Evolutionary conservation across 2,113 vertebrate genomes (phyloP), one percentile per base, ranked within the genome.

Genomic region (Pontoporia blainvillei): DNA sequence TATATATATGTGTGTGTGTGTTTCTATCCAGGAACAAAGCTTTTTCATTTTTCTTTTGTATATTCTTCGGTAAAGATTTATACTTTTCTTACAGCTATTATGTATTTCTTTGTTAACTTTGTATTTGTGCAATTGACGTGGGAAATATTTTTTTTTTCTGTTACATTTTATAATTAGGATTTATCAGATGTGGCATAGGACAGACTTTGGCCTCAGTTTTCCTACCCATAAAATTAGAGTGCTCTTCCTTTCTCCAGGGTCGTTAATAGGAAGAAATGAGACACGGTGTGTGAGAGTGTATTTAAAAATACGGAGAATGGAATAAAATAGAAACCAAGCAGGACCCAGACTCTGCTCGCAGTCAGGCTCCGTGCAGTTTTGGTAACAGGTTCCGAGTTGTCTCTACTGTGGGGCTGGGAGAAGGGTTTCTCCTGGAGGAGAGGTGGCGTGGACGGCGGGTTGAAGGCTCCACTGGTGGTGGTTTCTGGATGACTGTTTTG

Each of bases 301-400:
- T 83, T 89, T 71, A 73, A 90, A 92, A 57, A 23, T 36, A 79
- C 2, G 66, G 69, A 61, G 27, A 73, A 44, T 52, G 44, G 54
- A 64, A 44, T 67, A 71, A 59, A 41, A 5, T 31, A 5, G 54
- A 64, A 83, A 52, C 6, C 20, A 76, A 44, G 52, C 21, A 21
- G 46, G 62, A 15, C 57, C 3, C 2, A 25, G 57, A 3, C 9
- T 46, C 71, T 79, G 52, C 41, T 73, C 78, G 27, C 2, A 46
- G 0, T 10, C 25, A 36, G 85, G 29, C 15, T 11, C 52, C 1
- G 0, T 52, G 39, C 2, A 2, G 69, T 52, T 31, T 52, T 6
- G 62, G 71, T 36, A 20, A 12, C 52, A 20, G 72, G 9, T 34
- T 52, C 57, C 25, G n/a, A 5, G 2, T 23, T 29, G 11, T 21